Evolutionary conservation across 2,797 vertebrate species (phyloP), one percentile per base, ranked within the genome.

Genomic region (Amphiprion clarkii): DNA sequence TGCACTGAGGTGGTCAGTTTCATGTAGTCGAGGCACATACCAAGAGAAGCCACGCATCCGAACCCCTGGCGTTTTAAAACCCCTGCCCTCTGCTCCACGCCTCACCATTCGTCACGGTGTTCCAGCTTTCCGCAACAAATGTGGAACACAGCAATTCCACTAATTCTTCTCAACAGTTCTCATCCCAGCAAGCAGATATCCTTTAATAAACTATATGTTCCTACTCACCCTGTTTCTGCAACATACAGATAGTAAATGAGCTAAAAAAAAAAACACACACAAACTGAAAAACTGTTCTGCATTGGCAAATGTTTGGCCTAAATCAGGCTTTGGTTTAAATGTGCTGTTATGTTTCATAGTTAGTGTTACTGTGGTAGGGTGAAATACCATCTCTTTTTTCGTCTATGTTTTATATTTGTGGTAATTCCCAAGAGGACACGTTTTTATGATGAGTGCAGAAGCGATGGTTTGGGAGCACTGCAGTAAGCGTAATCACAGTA

Each of bases 11-110:
- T 68, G 78, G 74, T 65, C 62, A 33, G 25, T 73, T 67, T 82
- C 54, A 59, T 66, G 58, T 67, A 74, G 77, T 72, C 29, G 33
- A 58, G 53, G n/a, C 67, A 65, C 72, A 85, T 84, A 69, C 77
- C 53, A 14, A 59, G 62, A 59, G 63, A 68, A 72, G 71, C 68
- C 69, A 52, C 79, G 74, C 79, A 70, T 81, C 74, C 67, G 55
- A 75, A 71, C 83, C 75, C 65, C 71, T 67, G 74, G 70, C 82
- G 79, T 80, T 81, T 88, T 76, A 60, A 87, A 71, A 54, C 44
- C 82, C 42, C 54, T 64, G 57, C 69, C 42, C 66, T 78, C 52
- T 61, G 36, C 61, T 65, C 67, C 14, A 39, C 44, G 36, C 61
- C 67, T 70, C 14, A 33, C 44, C 56, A 73, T 87, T 84, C 11